Evolutionary conservation across 1,140 invertebrate genomes (phyloP), one percentile per base, ranked within the genome.

Genomic region (Drosophila biarmipes): DNA sequence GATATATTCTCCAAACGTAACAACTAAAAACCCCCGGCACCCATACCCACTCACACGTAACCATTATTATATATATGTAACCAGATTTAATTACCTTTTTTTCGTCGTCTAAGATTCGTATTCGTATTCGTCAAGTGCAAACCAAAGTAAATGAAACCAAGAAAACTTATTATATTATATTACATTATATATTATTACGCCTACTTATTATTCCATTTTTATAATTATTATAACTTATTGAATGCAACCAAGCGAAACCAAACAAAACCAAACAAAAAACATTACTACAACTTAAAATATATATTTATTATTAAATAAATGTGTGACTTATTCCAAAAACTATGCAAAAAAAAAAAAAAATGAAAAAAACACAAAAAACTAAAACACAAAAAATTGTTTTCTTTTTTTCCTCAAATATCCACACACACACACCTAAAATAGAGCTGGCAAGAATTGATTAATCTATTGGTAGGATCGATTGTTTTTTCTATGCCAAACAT

Each of bases 201-300:
- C 82, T 86, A 86, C 82, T 86, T 86, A 86, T 86, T 86, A 89
- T 89, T 89, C 84, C 84, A 89, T 89, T 89, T 89, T 89, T 89
- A 89, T 84, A 84, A 89, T 89, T 89, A 89, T 89, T 89, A 89
- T 73, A 89, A 82, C 84, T 89, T 89, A 89, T 78, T 72, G 46
- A 67, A 82, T 68, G 73, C 80, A 86, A 63, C 64, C 46, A 84
- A 76, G 40, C 58, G 57, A 69, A 66, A 56, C 34, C 19, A 57
- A 68, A 52, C 38, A 45, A 62, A 51, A 40, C 10, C 29, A 31
- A 31, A 31, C 7, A 53, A 58, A 40, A 67, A 53, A 74, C 31
- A 56, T 63, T 54, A 80, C 49, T 58, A 74, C 48, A 74, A 57
- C 54, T 57, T 67, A 55, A 61, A 55, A 80, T 63, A 71, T 81